Base-by-base conservation (phyloP, 2,888 invertebrate species). In the Deilephila elpenor region DNA sequence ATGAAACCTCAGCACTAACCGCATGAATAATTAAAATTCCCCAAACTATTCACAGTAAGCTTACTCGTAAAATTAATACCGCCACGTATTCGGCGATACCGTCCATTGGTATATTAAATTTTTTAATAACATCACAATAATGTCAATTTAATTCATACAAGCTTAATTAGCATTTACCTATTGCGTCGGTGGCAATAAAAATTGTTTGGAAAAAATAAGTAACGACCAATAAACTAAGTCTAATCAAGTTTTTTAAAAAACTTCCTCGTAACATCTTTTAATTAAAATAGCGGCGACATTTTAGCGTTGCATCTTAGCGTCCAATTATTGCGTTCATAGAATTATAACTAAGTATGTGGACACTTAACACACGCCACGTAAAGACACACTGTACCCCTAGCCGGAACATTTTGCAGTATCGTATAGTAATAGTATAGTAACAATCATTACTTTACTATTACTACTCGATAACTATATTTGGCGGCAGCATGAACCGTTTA, bases 91-190 rank as follows among this genome's bases (percentile, higher is more conserved):
- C 62, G 62, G 34, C 62, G 62, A 62, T 67, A 29, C 67, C 56
- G 56, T 56, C 56, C 67, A 51, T 25, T 67, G 67, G 67, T 67
- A 67, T 67, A 73, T 61, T 61, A 73, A 73, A 70, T 61, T 53
- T 51, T 73, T 70, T 73, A 59, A 73, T 73, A 34, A 70, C 59
- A 70, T 32, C 44, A 73, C 60, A 61, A 70, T 73, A 73, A 73
- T 73, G 73, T 79, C 72, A 72, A 61, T 76, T 84, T 82, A 86
- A 86, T 86, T 84, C 85, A 84, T 83, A 81, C 81, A 70, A 67
- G 44, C 25, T 81, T 78, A 77, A 81, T 83, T 82, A 79, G 74
- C 75, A 77, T 75, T 82, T 82, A 77, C 79, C 80, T 83, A 80
- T 77, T 79, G 78, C 79, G 78, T 75, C 78, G 77, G 74, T 72